These are phyloP conservation scores for Acrocephalus arundinaceus DNA, from an alignment of 2,113 vertebrate species.

Conservation along the genomic window DNA sequence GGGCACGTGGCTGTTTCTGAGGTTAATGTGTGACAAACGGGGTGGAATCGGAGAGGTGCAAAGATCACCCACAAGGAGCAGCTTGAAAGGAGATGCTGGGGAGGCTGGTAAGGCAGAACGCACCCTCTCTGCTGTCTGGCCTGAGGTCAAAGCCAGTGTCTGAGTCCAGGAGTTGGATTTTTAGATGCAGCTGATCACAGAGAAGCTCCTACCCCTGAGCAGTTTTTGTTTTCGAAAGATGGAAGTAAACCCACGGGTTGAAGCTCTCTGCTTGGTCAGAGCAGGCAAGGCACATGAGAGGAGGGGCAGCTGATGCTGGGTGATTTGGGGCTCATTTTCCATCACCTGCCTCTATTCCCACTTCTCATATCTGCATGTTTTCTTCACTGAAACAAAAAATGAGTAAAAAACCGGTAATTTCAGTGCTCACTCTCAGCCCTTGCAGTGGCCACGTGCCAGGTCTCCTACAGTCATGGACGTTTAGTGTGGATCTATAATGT, in stretches of 20 bases:
- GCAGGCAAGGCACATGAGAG: neutral
- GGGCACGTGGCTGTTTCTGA: accelerated
- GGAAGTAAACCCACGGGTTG: neutral
- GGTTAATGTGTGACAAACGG: accelerated
- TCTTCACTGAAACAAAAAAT: neutral
- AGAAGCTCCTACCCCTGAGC: neutral
- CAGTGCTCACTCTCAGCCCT: accelerated
- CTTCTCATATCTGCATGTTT: neutral
- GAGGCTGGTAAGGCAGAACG: slow-evolving; percentile 83
- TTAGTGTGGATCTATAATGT: neutral
- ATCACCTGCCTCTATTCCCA: neutral
- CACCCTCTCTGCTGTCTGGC: neutral
- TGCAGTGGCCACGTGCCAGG: neutral
- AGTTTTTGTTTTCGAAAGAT: neutral
- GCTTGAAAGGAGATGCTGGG: neutral
- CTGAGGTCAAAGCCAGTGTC: accelerated
- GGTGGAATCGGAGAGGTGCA: neutral
- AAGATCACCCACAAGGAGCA: neutral
- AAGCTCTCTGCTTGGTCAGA: neutral
- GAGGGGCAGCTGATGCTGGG: neutral
- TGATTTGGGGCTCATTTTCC: neutral
- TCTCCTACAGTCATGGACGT: accelerated
- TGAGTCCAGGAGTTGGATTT: neutral
- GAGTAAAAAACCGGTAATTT: neutral
- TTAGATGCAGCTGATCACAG: neutral